These are phyloP conservation scores for Chascanopsetta lugubris DNA, from an alignment of 2,113 vertebrate genomes.

Conservation along the genomic window DNA sequence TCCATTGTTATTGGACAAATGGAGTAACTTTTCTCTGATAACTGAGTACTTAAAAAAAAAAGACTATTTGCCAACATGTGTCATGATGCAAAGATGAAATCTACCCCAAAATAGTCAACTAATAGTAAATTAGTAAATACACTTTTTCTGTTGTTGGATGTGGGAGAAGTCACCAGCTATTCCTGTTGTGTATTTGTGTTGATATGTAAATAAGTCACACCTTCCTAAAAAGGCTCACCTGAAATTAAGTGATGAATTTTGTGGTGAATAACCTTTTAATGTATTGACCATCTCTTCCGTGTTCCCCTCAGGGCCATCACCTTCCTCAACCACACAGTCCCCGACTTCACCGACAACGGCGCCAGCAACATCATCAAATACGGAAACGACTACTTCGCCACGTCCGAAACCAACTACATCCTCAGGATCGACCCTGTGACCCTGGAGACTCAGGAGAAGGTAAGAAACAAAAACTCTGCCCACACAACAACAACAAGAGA, in stretches of 20 bases:
- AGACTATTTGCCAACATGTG: not conserved
- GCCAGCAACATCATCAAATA: constrained; percentile 91
- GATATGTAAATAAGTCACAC: not conserved
- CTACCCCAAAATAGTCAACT: no score
- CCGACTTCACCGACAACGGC: constrained; percentile 97
- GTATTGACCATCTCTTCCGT: not conserved
- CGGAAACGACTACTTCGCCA: constrained; percentile 90
- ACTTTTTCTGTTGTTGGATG: no score
- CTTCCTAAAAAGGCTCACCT: not conserved
- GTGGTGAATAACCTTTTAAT: not conserved
- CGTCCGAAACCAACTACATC: constrained; percentile 94
- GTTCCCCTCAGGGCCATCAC: constrained; percentile 84
- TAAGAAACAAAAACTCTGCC: constrained; percentile 45
- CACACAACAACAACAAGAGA: not conserved
- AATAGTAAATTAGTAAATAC: no score
- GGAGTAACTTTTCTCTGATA: not conserved
- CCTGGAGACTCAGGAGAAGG: constrained; percentile 93
- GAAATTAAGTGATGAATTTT: not conserved
- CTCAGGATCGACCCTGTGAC: constrained; percentile 89
- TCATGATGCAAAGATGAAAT: no score
- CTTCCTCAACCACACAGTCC: constrained; percentile 91
- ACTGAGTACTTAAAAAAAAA: no score
- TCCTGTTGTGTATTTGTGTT: not conserved
- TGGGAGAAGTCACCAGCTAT: not conserved
- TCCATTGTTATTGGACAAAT: not conserved